A percentile compares a stretch with the other conserved stretches of the same genome.
phyloP scores from a whole-genome alignment of 2,797 vertebrate genomes.

The Salmo trutta region DNA sequence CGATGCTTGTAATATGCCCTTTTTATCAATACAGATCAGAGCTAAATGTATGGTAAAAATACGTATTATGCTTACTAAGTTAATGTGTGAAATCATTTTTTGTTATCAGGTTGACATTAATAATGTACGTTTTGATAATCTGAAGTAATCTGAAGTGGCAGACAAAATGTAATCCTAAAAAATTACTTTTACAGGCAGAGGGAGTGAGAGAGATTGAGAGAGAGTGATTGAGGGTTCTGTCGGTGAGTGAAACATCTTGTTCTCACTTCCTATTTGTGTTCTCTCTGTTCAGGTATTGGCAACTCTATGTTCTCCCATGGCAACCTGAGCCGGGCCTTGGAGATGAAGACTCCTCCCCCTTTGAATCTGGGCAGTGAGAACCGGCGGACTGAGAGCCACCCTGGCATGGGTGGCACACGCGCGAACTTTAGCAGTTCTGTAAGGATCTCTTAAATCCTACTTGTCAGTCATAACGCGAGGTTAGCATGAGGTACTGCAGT shows the following conservation, averaged over 20 bases:
- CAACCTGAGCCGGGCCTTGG: slow-evolving; percentile 77
- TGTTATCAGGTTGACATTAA: background rate
- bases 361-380: slow-evolving; percentile 77
- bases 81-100: background rate
- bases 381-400: slow-evolving; percentile 71
- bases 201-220: slow-evolving; percentile 27
- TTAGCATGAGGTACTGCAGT: background rate
- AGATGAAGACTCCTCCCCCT: slow-evolving; percentile 83
- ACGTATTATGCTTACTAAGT: background rate
- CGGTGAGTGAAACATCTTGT: slow-evolving; percentile 49
- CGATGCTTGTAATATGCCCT: background rate
- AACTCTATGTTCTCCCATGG: slow-evolving; percentile 84
- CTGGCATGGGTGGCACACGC: slow-evolving; percentile 61
- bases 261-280: slow-evolving; percentile 66
- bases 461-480: background rate
- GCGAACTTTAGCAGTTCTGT: slow-evolving; percentile 70
- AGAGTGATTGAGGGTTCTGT: slow-evolving; percentile 14
- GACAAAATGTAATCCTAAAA: slow-evolving; percentile 46
- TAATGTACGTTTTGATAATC: background rate
- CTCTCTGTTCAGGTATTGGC: slow-evolving; percentile 75
- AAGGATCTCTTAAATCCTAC: slow-evolving; percentile 55
- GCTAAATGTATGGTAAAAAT: too few species aligned
- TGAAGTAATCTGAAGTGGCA: background rate
- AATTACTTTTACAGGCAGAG: slow-evolving; percentile 55
- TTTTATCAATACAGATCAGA: background rate